Conservation (phyloP, 2,113 vertebrate species). For the Callopanchax toddi region DNA sequence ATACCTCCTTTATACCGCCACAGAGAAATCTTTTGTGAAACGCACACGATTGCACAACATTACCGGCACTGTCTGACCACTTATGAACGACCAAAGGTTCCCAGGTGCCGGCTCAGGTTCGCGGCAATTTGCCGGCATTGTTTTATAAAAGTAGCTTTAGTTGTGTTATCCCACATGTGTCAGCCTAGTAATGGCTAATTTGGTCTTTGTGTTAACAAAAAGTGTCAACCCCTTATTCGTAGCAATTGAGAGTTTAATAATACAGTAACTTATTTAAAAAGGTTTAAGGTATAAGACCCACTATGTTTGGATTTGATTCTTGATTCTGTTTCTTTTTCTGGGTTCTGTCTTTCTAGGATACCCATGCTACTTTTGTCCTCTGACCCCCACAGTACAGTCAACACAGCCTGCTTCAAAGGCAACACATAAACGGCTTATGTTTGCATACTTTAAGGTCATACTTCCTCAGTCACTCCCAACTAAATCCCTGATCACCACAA, state of each 20-base stretch:
- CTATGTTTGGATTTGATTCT: too few relatives aligned
- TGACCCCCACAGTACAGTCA: constrained; percentile 50
- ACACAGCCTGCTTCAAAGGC: constrained; percentile 50
- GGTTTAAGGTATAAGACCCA: neutral
- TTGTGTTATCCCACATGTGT: too few relatives aligned
- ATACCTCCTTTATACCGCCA: too few relatives aligned
- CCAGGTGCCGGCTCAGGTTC: too few relatives aligned
- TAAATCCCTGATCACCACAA: constrained; percentile 12
- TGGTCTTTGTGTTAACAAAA: neutral
- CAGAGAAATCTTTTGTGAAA: too few relatives aligned
- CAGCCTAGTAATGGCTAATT: neutral
- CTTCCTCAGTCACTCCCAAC: constrained; percentile 43
- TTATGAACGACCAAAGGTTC: too few relatives aligned
- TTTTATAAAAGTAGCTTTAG: too few relatives aligned
- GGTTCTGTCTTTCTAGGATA: constrained; percentile 34
- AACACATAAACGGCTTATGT: constrained; percentile 54
- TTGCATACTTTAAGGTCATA: constrained; percentile 34
- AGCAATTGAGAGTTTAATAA: neutral
- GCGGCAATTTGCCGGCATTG: too few relatives aligned
- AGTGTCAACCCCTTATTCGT: neutral
- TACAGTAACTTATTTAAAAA: neutral
- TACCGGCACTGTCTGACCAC: too few relatives aligned
- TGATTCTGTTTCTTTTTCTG: too few relatives aligned
- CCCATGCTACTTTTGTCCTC: constrained; percentile 49
- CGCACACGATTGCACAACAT: too few relatives aligned